These are phyloP conservation scores for Myopa testacea DNA, from an alignment of 2,888 invertebrate species.

Conservation along the genomic window DNA sequence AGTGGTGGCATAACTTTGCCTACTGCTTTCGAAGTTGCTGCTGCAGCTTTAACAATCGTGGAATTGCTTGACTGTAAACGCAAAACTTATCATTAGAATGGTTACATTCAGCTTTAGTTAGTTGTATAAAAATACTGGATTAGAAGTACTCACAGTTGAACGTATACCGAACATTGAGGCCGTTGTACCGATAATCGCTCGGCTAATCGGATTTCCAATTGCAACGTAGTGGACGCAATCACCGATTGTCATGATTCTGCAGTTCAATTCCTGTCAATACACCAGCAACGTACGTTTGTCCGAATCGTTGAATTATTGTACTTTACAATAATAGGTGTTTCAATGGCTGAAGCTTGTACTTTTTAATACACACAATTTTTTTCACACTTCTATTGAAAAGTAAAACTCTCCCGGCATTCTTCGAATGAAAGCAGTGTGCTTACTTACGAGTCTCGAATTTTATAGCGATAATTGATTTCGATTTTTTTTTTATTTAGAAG, in stretches of 20 bases:
- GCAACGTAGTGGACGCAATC: constrained; percentile 55
- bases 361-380: background rate
- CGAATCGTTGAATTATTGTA: no score
- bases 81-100: background rate
- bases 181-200: constrained; percentile 50
- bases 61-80: background rate
- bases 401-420: no score
- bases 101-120: background rate
- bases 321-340: no score
- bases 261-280: background rate
- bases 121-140: no score
- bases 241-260: constrained; percentile 49
- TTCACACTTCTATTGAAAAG: background rate
- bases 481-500: background rate
- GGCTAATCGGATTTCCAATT: constrained; percentile 57
- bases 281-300: background rate
- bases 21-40: constrained; percentile 29
- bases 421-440: no score
- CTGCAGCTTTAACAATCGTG: constrained; percentile 1
- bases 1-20: constrained; percentile 49
- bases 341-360: no score
- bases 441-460: constrained; percentile 4
- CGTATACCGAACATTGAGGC: constrained; percentile 46
- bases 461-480: background rate
- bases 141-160: constrained; percentile 44